phyloP scores from a whole-genome alignment of 2,888 invertebrate species.

The Tetranychus piercei region DNA sequence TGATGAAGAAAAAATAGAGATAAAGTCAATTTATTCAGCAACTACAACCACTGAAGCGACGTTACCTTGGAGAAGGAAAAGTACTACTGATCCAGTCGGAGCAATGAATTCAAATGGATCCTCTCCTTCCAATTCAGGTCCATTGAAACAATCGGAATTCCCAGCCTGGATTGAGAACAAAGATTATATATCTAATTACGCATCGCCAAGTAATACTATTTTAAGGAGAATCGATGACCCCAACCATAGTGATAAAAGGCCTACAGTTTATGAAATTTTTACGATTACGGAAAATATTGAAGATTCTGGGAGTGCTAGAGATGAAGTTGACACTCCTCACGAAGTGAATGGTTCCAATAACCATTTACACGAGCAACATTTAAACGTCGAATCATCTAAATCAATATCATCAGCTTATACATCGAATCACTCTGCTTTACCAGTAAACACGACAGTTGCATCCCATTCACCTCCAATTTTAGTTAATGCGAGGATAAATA shows the following conservation, averaged over 20 bases:
- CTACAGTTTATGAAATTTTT: constrained; percentile 8
- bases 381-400: not conserved
- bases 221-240: constrained; percentile 37
- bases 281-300: not conserved
- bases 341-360: not conserved
- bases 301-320: not conserved
- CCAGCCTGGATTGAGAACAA: constrained; percentile 89
- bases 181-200: constrained; percentile 65
- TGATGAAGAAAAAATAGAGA: not conserved
- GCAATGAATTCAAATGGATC: constrained; percentile 33
- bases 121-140: constrained; percentile 43
- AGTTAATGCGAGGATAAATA: constrained; percentile 4
- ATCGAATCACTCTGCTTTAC: not conserved
- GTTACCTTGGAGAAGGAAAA: constrained; percentile 60
- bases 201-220: constrained; percentile 74
- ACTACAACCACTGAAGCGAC: constrained; percentile 55
- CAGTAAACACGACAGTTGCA: not conserved
- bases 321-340: not conserved
- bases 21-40: not conserved
- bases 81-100: not conserved
- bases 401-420: not conserved
- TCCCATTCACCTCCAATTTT: not conserved
- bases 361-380: not conserved
- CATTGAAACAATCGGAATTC: constrained; percentile 64
- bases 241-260: not conserved